Evolutionary conservation across 2,113 vertebrate species (phyloP).

Genomic region (Eulemur rufifrons): DNA sequence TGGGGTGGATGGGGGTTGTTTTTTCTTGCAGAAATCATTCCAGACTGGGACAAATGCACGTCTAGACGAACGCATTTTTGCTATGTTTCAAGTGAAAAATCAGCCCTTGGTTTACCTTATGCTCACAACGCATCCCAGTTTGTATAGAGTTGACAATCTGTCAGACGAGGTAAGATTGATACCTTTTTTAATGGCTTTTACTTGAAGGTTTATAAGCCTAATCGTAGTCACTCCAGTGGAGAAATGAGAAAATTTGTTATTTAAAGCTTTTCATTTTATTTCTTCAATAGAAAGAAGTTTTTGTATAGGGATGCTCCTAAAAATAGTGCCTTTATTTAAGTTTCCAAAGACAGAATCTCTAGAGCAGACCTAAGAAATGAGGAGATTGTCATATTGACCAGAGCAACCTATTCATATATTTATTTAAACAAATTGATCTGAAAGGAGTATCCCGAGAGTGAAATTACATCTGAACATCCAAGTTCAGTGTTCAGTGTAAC

Average conservation of each 20-base stretch:
- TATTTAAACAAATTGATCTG: conserved; percentile 17
- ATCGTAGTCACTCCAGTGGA: neutral
- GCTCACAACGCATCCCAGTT: conserved; percentile 93
- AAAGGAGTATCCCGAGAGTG: neutral
- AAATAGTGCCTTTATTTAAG: neutral
- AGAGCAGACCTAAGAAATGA: conserved; percentile 1
- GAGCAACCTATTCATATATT: neutral
- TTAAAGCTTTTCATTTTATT: conserved; percentile 35
- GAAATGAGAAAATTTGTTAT: neutral
- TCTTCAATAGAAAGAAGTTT: conserved; percentile 16
- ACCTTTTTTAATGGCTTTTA: conserved; percentile 38
- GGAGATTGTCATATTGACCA: neutral
- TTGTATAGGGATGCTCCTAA: conserved; percentile 19
- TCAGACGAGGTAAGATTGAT: conserved; percentile 91
- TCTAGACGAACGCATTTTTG: conserved; percentile 94
- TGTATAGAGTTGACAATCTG: conserved; percentile 94
- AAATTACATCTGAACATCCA: neutral
- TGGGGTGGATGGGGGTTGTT: neutral
- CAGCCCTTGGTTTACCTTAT: conserved; percentile 94
- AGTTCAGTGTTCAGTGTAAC: neutral
- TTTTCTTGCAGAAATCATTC: conserved; percentile 92
- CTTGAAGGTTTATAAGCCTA: neutral
- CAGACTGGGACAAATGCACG: conserved; percentile 92
- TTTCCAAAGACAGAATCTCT: neutral
- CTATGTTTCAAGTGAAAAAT: conserved; percentile 97